Conservation (phyloP, 2,113 vertebrate genomes). For the Corydoras maculifer region DNA sequence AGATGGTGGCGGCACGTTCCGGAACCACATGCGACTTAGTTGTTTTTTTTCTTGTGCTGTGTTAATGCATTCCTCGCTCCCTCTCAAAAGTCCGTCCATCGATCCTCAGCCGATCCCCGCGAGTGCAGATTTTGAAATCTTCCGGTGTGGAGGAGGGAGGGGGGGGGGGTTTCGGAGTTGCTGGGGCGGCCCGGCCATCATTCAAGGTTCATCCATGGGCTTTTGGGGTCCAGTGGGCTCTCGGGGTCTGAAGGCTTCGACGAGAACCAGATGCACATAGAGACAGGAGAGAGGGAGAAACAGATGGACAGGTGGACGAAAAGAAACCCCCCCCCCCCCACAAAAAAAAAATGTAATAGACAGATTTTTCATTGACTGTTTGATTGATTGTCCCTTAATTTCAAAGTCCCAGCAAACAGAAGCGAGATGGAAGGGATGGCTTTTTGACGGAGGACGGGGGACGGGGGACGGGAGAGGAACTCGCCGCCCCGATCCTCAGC, state of each 20-base stretch:
- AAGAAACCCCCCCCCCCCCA: constrained; percentile 20
- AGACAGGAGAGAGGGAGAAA: constrained; percentile 68
- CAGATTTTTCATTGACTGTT: constrained; percentile 24
- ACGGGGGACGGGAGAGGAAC: not conserved
- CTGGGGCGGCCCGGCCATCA: constrained; percentile 60
- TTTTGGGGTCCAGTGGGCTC: constrained; percentile 66
- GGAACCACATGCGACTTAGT: no score
- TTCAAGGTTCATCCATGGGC: constrained; percentile 69
- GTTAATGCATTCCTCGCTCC: no score
- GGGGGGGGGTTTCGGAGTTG: constrained; percentile 41
- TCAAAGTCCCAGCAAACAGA: constrained; percentile 59
- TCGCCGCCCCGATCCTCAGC: constrained; percentile 44
- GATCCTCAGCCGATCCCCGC: no score
- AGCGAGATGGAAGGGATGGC: constrained; percentile 37
- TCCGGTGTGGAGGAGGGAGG: constrained; percentile 31
- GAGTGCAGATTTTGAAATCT: no score
- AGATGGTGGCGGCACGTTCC: no score
- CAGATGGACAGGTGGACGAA: constrained; percentile 65
- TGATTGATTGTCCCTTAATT: constrained; percentile 40
- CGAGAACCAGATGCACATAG: constrained; percentile 62
- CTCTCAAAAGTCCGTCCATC: no score
- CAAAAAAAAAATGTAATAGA: constrained; percentile 47
- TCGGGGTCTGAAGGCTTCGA: constrained; percentile 69
- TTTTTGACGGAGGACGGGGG: constrained; percentile 45
- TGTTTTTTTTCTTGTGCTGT: no score